A percentile compares a stretch with the other conserved stretches of the same genome.
Conservation (phyloP, 1,140 invertebrate genomes). For the Bombus balteatus region DNA sequence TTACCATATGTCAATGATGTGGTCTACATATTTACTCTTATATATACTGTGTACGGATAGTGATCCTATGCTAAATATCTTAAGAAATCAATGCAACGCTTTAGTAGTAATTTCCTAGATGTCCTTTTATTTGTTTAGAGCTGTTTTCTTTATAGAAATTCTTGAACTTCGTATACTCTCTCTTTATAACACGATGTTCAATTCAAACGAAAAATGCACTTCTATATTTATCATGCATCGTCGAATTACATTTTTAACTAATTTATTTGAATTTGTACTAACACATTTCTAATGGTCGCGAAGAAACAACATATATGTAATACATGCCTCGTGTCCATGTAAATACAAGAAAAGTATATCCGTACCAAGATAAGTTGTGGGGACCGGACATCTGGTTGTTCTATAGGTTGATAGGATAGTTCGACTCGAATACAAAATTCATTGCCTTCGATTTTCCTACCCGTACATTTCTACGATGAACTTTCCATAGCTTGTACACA, state of each 20-base stretch:
- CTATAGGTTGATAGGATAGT: slow-evolving; percentile 72
- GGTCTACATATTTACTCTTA: background rate
- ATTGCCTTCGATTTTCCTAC: slow-evolving; percentile 78
- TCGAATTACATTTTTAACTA: background rate
- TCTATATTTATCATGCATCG: background rate
- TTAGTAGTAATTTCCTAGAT: too few species aligned
- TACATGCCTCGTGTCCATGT: background rate
- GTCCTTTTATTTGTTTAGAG: too few species aligned
- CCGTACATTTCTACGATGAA: slow-evolving; percentile 53
- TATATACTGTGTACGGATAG: background rate
- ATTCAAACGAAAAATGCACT: background rate
- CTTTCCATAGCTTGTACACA: slow-evolving; percentile 52
- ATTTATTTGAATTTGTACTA: background rate
- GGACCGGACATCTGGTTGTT: slow-evolving; percentile 77
- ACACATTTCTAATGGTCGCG: background rate
- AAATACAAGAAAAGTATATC: slow-evolving; percentile 31
- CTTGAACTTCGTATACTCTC: background rate
- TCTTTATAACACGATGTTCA: background rate
- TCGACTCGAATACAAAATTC: slow-evolving; percentile 80
- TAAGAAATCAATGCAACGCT: background rate
- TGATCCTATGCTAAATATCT: background rate
- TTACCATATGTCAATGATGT: background rate
- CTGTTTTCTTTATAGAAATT: background rate
- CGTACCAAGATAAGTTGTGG: slow-evolving; percentile 67
- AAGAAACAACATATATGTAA: background rate